Base-by-base conservation (phyloP, 2,888 invertebrate species). In the Hartigia nigra region DNA sequence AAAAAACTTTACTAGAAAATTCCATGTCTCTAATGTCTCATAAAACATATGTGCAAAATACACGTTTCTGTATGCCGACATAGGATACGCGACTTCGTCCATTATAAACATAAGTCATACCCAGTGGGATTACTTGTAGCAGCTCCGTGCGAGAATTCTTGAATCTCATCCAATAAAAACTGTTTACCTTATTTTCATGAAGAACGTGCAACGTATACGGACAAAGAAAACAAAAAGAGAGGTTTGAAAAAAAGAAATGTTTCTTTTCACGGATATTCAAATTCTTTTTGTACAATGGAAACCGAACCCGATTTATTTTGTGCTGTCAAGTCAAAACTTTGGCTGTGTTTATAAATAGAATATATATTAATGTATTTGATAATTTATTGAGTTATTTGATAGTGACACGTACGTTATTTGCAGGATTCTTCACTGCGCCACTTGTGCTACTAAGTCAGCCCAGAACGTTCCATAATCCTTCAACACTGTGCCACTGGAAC, bases 391-490 rank as follows among this genome's bases (percentile, higher is more conserved):
- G 9, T 23, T 55, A 55, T 23, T 55, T 2, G 0, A 55, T 9
- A 9, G 55, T 23, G 2, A 39, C 39, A 72, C 31, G 72, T 31
- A 72, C 3, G 12, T 12, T 32, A 9, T 12, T 72, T 72, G 31
- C 31, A 72, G 32, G 31, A 77, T 36, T 69, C 31, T 69, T 75
- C 31, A 31, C 12, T n/a, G 32, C 31, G 76, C 83, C 36, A 75
- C 74, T 76, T 81, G 84, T 39, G 87, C 86, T 31, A 86, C 84
- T 55, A 91, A 79, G 3, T 89, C 94, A 35, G 95, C 93, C 96
- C 96, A 96, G 91, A 95, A 96, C 11, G 94, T 95, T 76, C 94
- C 94, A 89, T 96, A 96, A 85, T 95, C 95, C 91, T 96, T 95
- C 86, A 96, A 91, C 32, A 96, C 94, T 4, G 96, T 95, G 75